Conservation (phyloP, 1,140 invertebrate genomes). For the Galendromus occidentalis region DNA sequence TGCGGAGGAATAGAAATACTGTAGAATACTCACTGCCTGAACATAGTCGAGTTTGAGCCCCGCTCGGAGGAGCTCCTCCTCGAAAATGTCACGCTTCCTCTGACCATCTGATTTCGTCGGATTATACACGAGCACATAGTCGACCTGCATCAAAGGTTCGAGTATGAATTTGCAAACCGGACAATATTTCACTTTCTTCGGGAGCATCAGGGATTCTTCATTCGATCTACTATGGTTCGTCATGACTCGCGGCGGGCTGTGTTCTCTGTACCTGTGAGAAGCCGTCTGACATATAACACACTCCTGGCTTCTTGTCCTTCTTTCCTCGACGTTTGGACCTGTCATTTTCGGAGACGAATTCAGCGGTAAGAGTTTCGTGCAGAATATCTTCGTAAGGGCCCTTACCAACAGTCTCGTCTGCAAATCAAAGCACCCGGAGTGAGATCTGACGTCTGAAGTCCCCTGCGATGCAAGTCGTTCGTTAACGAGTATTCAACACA, state of each 20-base stretch:
- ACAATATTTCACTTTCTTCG: no score
- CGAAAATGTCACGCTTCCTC: neutral
- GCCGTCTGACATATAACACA: constrained; percentile 2
- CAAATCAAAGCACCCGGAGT: neutral
- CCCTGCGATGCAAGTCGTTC: no score
- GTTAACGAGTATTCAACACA: no score
- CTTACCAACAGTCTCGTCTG: constrained; percentile 4
- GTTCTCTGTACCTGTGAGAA: neutral
- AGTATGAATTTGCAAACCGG: no score
- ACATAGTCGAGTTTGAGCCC: constrained; percentile 9
- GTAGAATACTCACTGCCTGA: neutral
- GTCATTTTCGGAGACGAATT: neutral
- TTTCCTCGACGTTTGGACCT: neutral
- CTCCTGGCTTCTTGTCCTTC: neutral
- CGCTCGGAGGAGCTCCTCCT: neutral
- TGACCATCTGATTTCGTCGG: neutral
- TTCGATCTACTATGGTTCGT: no score
- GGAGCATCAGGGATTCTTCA: no score
- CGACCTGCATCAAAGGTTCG: neutral
- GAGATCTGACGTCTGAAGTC: no score
- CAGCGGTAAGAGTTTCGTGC: neutral
- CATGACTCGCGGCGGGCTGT: neutral
- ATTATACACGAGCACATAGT: constrained; percentile 3
- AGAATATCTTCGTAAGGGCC: constrained; percentile 2
- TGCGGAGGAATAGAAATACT: no score